Evolutionary conservation across 2,113 vertebrate genomes (phyloP).

Genomic region (Chamaea fasciata): DNA sequence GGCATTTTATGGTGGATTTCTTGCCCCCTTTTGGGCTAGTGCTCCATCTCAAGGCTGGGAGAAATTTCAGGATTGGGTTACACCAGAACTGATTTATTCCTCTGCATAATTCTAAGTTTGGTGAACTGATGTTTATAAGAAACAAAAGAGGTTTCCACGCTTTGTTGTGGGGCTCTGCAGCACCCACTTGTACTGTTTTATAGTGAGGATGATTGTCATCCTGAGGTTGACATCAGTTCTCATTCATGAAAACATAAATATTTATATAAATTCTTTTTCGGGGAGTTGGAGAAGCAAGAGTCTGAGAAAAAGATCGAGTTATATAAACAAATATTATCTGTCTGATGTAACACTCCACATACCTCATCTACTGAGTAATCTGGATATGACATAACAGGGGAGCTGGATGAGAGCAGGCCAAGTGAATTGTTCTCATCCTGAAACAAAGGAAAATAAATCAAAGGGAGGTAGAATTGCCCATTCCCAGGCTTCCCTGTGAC

Average conservation of each 20-base stretch:
- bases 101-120: background rate
- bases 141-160: background rate
- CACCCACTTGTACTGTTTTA: background rate
- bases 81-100: background rate
- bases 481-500: slow-evolving; percentile 26
- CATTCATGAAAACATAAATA: background rate
- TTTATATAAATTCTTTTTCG: background rate
- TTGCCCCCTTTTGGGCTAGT: background rate
- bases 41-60: background rate
- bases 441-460: background rate
- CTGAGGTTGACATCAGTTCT: background rate
- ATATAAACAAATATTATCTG: background rate
- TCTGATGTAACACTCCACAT: background rate
- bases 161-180: background rate
- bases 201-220: background rate
- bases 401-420: background rate
- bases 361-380: background rate
- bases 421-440: background rate
- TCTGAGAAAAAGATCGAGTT: background rate
- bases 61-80: background rate
- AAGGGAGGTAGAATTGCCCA: background rate
- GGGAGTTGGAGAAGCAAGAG: background rate
- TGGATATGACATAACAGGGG: background rate
- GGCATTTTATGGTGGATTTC: background rate
- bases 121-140: background rate